Base-by-base conservation (phyloP, 2,113 vertebrate species). In the Hirundichthys speculiger region DNA sequence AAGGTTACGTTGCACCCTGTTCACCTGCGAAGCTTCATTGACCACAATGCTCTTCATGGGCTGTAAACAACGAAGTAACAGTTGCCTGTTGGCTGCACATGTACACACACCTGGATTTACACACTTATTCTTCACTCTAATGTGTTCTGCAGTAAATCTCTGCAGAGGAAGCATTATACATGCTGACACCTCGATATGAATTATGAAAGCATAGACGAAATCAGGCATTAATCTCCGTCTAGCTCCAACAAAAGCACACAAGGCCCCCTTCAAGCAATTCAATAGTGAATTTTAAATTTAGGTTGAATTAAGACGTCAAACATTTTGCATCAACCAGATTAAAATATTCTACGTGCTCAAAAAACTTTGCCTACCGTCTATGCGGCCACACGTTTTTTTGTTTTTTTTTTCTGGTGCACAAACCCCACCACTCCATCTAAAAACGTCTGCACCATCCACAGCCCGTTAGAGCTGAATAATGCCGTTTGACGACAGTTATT, bases 11-110 rank as follows among this genome's bases (percentile, higher is more conserved):
- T 77, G 70, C 62, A 48, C 79, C 58, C 73, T 71, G 80, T 86
- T 72, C 76, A 84, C 84, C 83, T 84, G 85, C 58, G 86, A 84
- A 75, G 86, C 86, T 80, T 76, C 84, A 89, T 82, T 89, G 86
- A 82, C 65, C 78, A 78, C 77, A 73, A 21, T 63, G 70, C 71
- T 74, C 82, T 89, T 90, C 80, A 90, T 78, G 85, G 76, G 70
- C 79, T 21, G 80, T 87, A 80, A 88, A 80, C 79, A 83, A 83
- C 77, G 65, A 52, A 69, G 66, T 69, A 83, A 82, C 81, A 75
- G 79, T 77, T 66, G 42, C 68, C 75, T 63, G 42, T 59, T 77
- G 73, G 56, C 53, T 18, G 38, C 50, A 66, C 24, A 54, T 43
- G 43, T 19, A 66, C 46, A 52, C 30, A 59, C 75, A 67, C 63